Evolutionary conservation across 2,113 vertebrate genomes (phyloP), one percentile per base, ranked within the genome.

Genomic region (Pseudopodoces humilis): DNA sequence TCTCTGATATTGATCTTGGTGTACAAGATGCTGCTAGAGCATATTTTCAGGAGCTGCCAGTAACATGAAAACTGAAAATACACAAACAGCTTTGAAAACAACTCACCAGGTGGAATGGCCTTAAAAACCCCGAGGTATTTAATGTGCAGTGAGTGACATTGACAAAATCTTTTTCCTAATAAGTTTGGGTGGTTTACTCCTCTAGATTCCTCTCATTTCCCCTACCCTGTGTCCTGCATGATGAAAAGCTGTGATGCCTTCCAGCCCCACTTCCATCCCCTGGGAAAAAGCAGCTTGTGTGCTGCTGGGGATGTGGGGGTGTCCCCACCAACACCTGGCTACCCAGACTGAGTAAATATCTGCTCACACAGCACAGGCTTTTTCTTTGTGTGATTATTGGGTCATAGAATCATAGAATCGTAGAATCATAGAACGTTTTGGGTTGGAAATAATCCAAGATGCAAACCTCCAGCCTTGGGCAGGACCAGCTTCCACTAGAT

Each of bases 41-140:
- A 50, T 72, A 90, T 89, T 96, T 95, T 96, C 92, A 76, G 30
- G 23, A 85, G 79, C 37, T 95, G 35, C 44, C 21, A 28, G 60
- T 62, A 83, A 63, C 15, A 50, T 2, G 7, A 94, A 86, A 91
- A 46, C 56, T 74, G 63, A 88, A 94, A 93, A 79, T 28, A 60
- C 28, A 79, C 33, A 79, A 89, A 41, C 25, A 95, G 52, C 52
- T 83, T 90, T 59, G 59, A 35, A 86, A 97, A 93, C 70, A 60
- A 43, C 13, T 79, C 52, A 72, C 59, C 46, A 55, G 28, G 33
- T 6, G 20, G 23, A 83, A 72, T 10, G 35, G 33, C 94, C 75
- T 79, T 56, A 93, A 89, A 78, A 47, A 1, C 13, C 1, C 7
- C 20, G 27, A 20, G 11, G 13, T 58, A 13, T 55, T 91, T 69